Evolutionary conservation across 2,113 vertebrate species (phyloP).

Genomic region (Oceanodroma tethys): DNA sequence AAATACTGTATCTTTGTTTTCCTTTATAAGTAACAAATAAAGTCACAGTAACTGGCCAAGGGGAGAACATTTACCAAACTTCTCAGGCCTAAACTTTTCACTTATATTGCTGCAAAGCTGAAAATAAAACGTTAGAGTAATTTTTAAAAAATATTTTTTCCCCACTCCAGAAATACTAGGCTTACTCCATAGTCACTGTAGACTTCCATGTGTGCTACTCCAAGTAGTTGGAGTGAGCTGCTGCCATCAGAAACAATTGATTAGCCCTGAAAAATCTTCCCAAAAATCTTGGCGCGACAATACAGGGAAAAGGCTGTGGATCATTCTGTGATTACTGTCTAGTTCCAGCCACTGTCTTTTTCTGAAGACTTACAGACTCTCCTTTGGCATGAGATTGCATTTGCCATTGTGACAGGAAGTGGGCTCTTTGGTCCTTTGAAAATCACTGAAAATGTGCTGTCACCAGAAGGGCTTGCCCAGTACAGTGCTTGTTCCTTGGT

Average conservation of each 20-base stretch:
- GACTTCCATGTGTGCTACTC: background rate
- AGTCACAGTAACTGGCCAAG: background rate
- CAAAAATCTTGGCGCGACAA: background rate
- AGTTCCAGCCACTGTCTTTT: background rate
- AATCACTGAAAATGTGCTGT: background rate
- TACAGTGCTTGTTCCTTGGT: background rate
- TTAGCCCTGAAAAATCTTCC: background rate
- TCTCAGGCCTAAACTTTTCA: background rate
- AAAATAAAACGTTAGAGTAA: background rate
- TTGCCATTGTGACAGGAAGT: background rate
- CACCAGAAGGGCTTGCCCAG: background rate
- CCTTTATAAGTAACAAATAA: background rate
- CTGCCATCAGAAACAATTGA: background rate
- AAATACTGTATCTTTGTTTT: background rate
- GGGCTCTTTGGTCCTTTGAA: background rate
- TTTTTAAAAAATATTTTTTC: background rate
- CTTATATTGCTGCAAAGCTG: background rate
- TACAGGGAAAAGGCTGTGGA: background rate
- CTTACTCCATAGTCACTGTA: background rate
- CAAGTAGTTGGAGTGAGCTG: background rate
- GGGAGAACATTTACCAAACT: background rate
- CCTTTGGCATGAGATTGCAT: background rate
- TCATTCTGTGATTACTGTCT: background rate
- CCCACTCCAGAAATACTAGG: background rate
- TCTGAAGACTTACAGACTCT: background rate